A percentile compares a stretch with the other conserved stretches of the same genome.
These are phyloP conservation scores for Polydrusus pterygomalis DNA, from an alignment of 2,888 invertebrate genomes.

Conservation along the genomic window DNA sequence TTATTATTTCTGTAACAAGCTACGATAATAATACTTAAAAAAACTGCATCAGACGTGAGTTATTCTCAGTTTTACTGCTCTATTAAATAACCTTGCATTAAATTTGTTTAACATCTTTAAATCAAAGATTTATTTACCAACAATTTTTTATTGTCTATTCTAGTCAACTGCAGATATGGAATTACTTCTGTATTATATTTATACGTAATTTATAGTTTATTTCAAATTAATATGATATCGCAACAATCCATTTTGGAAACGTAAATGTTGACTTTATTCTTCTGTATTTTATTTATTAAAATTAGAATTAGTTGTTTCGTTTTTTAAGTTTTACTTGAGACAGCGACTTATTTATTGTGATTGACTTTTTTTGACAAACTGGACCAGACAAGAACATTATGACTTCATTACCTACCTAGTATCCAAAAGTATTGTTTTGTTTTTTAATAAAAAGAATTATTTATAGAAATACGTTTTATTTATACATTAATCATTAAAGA, in stretches of 20 bases:
- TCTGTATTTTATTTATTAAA: slow-evolving; percentile 7
- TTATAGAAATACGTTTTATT: slow-evolving; percentile 32
- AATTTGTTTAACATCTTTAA: not conserved
- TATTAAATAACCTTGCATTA: too few species aligned
- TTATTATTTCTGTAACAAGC: too few species aligned
- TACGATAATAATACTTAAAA: too few species aligned
- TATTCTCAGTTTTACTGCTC: too few species aligned
- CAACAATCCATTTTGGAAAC: not conserved
- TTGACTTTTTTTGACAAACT: slow-evolving; percentile 9
- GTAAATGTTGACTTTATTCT: not conserved
- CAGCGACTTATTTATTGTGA: slow-evolving; percentile 27
- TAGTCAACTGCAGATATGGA: not conserved
- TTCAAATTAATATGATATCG: not conserved
- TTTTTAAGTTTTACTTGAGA: not conserved
- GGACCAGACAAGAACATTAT: not conserved
- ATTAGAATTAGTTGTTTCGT: not conserved
- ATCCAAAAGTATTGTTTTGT: slow-evolving; percentile 47
- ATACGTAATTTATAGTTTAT: not conserved
- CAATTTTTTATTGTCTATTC: not conserved
- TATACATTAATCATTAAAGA: too few species aligned
- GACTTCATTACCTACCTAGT: not conserved
- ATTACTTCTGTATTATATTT: not conserved
- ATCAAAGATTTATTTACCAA: not conserved
- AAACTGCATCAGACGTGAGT: too few species aligned
- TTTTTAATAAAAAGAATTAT: slow-evolving; percentile 47